Evolutionary conservation across 2,888 invertebrate genomes (phyloP), one percentile per base, ranked within the genome.

Genomic region (Piscicola geometra): DNA sequence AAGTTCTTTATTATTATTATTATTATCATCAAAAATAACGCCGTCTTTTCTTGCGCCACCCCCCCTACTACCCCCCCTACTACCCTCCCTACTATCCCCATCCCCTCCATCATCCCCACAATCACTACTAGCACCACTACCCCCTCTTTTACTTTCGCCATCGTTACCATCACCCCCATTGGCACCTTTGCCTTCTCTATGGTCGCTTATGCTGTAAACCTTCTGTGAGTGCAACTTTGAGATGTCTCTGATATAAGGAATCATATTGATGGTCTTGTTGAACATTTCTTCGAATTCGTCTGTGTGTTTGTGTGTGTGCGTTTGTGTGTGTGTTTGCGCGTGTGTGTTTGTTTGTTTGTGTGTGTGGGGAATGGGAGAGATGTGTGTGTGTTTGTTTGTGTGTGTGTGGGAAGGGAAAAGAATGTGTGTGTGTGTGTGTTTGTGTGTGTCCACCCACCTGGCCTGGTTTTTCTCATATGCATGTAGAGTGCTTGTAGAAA

Each of bases 401-500:
- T 30, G 64, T 64, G n/a, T 64, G 64, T 28, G 30, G 3, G 30
- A 12, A n/a, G 5, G 30, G n/a, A n/a, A n/a, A n/a, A n/a, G n/a
- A n/a, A n/a, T 28, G 25, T 30, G 25, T 30, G 30, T 30, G 30
- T 30, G 64, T 64, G n/a, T 64, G 64, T 28, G 30, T 30, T 3
- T 28, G 64, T 64, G 30, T 64, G 9, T 28, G 30, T 64, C 21
- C 64, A 12, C 67, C 35, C 32, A 71, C 76, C 71, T 66, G 76
- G 71, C 30, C 71, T 35, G 25, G 70, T 71, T 35, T 35, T 56
- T 36, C 35, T 56, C 76, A 76, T 76, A 50, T 66, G 66, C 28
- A 71, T 32, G 33, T 76, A 76, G 30, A 76, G 71, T 1, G 76
- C 35, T 71, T 76, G 76, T 21, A 76, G 41, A 18, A 76, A 71